phyloP scores from a whole-genome alignment of 2,888 invertebrate species.

The Eulithis testata region DNA sequence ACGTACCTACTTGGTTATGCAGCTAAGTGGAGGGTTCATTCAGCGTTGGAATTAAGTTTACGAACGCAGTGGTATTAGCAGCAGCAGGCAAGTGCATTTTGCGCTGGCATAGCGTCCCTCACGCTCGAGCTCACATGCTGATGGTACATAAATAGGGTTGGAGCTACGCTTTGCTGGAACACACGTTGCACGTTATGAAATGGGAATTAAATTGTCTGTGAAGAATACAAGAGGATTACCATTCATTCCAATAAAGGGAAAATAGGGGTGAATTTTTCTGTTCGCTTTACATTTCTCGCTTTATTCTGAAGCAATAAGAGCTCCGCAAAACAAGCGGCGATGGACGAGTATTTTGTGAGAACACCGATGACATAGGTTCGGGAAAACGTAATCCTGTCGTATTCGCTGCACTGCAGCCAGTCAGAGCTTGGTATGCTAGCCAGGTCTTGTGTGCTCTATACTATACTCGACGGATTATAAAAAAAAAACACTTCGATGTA shows the following conservation, averaged over 20 bases:
- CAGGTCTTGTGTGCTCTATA: constrained; percentile 42
- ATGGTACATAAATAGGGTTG: constrained; percentile 49
- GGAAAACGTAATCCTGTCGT: constrained; percentile 47
- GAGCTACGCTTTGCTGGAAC: constrained; percentile 46
- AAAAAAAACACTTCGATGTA: constrained; percentile 26
- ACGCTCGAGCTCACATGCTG: constrained; percentile 56
- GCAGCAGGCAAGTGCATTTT: constrained; percentile 29
- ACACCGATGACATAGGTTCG: constrained; percentile 24
- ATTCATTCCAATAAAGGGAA: constrained; percentile 45
- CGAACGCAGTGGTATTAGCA: constrained; percentile 23
- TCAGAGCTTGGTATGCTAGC: constrained; percentile 47
- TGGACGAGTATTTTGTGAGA: constrained; percentile 41
- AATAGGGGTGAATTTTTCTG: constrained; percentile 28
- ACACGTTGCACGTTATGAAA: constrained; percentile 67
- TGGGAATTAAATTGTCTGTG: constrained; percentile 76
- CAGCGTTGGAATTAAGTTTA: constrained; percentile 18
- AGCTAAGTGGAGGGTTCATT: constrained; percentile 7
- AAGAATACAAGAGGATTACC: constrained; percentile 69
- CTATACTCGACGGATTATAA: constrained; percentile 49
- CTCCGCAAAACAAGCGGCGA: constrained; percentile 35
- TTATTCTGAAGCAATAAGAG: constrained; percentile 5
- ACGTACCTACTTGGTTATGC: neutral
- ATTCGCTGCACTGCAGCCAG: constrained; percentile 57
- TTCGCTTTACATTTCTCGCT: constrained; percentile 44
- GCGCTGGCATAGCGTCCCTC: constrained; percentile 49